These are phyloP conservation scores for Drosophila pseudoobscura DNA, from an alignment of 1,140 invertebrate species.

Conservation along the genomic window DNA sequence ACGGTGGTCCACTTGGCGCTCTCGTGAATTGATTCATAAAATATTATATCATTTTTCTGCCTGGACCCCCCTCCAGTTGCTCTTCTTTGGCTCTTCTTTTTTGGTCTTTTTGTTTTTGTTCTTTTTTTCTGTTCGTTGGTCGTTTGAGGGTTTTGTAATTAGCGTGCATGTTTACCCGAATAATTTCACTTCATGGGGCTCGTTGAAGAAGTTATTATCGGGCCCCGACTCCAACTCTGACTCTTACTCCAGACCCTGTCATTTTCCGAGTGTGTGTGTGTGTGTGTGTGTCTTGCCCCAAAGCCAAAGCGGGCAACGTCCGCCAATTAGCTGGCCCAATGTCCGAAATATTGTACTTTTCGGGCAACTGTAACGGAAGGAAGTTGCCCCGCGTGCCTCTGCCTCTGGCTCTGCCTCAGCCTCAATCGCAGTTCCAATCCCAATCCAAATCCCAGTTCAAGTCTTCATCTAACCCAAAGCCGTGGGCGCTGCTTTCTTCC, in stretches of 20 bases:
- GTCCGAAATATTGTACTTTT: slow-evolving; percentile 39
- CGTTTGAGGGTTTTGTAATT: slow-evolving; percentile 75
- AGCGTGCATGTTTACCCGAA: slow-evolving; percentile 80
- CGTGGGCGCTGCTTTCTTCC: slow-evolving; percentile 11
- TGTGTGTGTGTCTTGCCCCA: slow-evolving; percentile 42
- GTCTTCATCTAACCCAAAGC: slow-evolving; percentile 30
- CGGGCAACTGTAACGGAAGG: slow-evolving; percentile 76
- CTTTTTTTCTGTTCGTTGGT: slow-evolving; percentile 19
- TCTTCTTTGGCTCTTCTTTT: slow-evolving; percentile 3
- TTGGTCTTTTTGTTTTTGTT: slow-evolving; percentile 14
- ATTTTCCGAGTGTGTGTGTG: not conserved
- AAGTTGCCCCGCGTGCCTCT: slow-evolving; percentile 41
- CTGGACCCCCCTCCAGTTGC: slow-evolving; percentile 8
- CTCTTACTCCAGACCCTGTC: not conserved
- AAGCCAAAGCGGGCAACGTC: slow-evolving; percentile 67
- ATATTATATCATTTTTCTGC: slow-evolving; percentile 78
- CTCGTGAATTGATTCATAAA: slow-evolving; percentile 81
- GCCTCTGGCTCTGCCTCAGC: slow-evolving; percentile 9
- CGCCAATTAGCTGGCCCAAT: slow-evolving; percentile 71
- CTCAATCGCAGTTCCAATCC: slow-evolving; percentile 3
- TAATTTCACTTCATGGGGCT: slow-evolving; percentile 80
- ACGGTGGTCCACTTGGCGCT: slow-evolving; percentile 80
- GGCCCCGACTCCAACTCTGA: slow-evolving; percentile 3
- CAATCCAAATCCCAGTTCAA: slow-evolving; percentile 6
- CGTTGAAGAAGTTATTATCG: slow-evolving; percentile 80